Evolutionary conservation across 2,113 vertebrate genomes (phyloP), one percentile per base, ranked within the genome.

Genomic region (Xyliphius kryptos): DNA sequence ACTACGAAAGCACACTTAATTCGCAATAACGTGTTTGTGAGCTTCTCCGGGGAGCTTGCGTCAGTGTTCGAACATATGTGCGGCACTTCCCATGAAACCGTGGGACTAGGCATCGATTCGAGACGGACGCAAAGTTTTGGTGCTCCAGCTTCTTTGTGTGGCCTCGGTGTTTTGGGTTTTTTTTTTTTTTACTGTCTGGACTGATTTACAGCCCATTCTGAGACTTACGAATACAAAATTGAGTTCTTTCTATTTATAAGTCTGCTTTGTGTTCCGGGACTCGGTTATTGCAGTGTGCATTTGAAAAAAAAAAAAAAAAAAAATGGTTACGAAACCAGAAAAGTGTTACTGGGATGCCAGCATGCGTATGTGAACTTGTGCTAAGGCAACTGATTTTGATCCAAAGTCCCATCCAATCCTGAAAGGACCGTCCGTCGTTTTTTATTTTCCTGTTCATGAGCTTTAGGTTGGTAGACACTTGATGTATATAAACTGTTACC

Each of bases 1-100:
- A 43, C 44, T 53, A 74, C 71, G 70, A 84, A 89, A 89, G 87
- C 87, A 89, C 87, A 89, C 86, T 87, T 87, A 87, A 83, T 86
- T 84, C 72, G 86, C 87, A 89, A 89, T 89, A 88, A 89, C 69
- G 80, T 85, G 81, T 87, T 82, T 76, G 80, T 85, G 81, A 83
- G 69, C 76, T 76, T 62, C 74, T 75, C 74, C 74, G 75, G 75
- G 66, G 70, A 51, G 66, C 77, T 61, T 71, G 41, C 68, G 50
- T 46, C 64, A 63, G 37, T 58, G 61, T 70, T 32, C 44, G 70
- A 67, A 21, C 52, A 61, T 74, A 48, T 20, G 64, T 57, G 60
- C 21, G 64, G 59, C 49, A 67, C 55, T 62, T 68, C 41, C 41
- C 19, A 48, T 65, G 66, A 55, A 59, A 55, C 54, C 50, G 49